phyloP scores from a whole-genome alignment of 1,140 invertebrate genomes.

The Aphaenogaster rudis region DNA sequence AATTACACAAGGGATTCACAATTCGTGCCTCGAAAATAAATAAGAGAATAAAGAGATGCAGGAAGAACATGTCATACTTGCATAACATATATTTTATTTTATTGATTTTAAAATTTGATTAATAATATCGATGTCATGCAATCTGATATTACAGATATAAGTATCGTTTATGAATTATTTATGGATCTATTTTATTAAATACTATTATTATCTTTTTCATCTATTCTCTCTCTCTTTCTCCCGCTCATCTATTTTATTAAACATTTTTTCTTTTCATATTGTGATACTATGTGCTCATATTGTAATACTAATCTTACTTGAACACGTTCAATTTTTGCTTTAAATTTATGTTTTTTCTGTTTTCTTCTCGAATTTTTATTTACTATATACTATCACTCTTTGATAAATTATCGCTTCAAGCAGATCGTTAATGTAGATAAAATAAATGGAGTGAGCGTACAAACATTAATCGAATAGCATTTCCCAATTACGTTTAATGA shows the following conservation, averaged over 20 bases:
- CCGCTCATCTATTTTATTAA: background rate
- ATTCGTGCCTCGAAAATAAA: background rate
- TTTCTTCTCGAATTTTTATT: slow-evolving; percentile 1
- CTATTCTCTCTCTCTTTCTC: background rate
- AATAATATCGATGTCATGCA: background rate
- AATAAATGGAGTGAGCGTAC: background rate
- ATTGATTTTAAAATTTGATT: slow-evolving; percentile 4
- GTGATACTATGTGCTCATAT: background rate
- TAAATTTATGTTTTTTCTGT: background rate
- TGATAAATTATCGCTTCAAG: background rate
- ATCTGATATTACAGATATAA: background rate
- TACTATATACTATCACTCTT: slow-evolving; percentile 7
- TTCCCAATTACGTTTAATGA: slow-evolving; percentile 25
- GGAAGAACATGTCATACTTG: background rate
- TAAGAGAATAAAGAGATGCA: background rate
- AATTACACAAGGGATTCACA: slow-evolving; percentile 4
- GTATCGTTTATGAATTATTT: background rate
- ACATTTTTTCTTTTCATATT: background rate
- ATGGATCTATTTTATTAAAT: background rate
- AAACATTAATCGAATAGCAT: slow-evolving; percentile 39
- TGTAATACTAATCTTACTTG: background rate
- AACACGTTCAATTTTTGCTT: background rate
- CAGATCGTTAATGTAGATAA: background rate
- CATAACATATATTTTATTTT: background rate
- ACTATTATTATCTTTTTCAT: background rate